These are phyloP conservation scores for Rhopalosiphum nymphaeae DNA, from an alignment of 2,888 invertebrate genomes.

Conservation along the genomic window DNA sequence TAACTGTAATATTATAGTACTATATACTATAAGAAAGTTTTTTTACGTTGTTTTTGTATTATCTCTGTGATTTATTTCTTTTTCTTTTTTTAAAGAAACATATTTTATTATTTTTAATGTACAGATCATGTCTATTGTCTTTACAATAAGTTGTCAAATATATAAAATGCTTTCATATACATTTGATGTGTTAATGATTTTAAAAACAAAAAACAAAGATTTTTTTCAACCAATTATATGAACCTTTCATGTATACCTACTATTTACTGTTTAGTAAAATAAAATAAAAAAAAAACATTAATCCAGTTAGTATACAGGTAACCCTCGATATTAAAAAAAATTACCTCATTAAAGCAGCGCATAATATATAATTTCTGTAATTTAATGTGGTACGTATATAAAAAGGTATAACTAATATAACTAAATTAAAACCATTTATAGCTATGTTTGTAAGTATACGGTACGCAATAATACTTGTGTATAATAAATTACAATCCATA, in stretches of 20 bases:
- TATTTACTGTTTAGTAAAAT: neutral
- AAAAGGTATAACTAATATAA: neutral
- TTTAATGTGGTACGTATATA: neutral
- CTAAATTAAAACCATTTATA: neutral
- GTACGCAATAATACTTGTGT: neutral
- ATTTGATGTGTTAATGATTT: neutral
- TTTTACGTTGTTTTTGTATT: constrained; percentile 60
- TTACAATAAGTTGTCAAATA: constrained; percentile 51
- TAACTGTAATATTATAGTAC: constrained; percentile 9
- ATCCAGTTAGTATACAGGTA: neutral
- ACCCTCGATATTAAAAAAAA: neutral
- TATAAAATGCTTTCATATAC: constrained; percentile 57
- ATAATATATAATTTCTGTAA: neutral
- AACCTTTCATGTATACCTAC: neutral
- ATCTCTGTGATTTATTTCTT: constrained; percentile 55
- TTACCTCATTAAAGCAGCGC: neutral
- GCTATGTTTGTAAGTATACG: neutral
- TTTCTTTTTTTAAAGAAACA: constrained; percentile 39
- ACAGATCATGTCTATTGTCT: constrained; percentile 39
- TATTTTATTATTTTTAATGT: constrained; percentile 57
- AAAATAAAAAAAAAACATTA: neutral
- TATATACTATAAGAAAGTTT: constrained; percentile 40
- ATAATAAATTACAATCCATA: neutral
- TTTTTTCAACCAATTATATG: neutral
- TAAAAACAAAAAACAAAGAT: neutral